Base-by-base conservation (phyloP, 2,113 vertebrate species). In the Brevimyrus niger region DNA sequence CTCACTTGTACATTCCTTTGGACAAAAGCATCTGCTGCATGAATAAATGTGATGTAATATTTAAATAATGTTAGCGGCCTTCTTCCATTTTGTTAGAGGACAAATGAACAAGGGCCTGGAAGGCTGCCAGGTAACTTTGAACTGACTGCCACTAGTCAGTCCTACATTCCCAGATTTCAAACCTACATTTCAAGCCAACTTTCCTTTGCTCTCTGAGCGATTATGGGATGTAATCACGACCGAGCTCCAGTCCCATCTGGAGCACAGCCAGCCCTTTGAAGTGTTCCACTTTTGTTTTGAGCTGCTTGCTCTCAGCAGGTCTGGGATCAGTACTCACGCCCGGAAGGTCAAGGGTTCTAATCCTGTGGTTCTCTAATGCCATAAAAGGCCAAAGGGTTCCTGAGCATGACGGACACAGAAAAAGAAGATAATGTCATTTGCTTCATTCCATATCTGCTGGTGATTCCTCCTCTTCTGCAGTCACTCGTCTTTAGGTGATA, bases 121-220 rank as follows among this genome's bases (percentile, higher is more conserved):
- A 80, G 11, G 73, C 0, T 80, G 73, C 61, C 61, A 69, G 61
- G 3, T 31, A 69, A 69, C 61, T 69, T 31, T 11, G n/a, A 65
- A 80, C 73, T 21, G 73, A 19, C 73, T 80, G 73, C 73, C 17
- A 80, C 31, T 17, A 42, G 73, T 80, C 35, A 80, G 73, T 80
- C 73, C 73, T 80, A 38, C 73, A 80, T 80, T 80, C 73, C 73
- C 73, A 80, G 35, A 80, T 80, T 80, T 80, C 31, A 80, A 80
- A 80, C 61, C 61, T 69, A 69, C 21, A 84, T 84, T 84, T 47
- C 44, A 47, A 46, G 21, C 82, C 82, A 84, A 84, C 44, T 84
- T 47, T 47, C 10, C 21, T 47, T 84, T 44, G 42, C 82, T 47
- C 44, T 80, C 44, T 84, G 44, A 84, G 38, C 42, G 38, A 84